Evolutionary conservation across 2,888 invertebrate species (phyloP), one percentile per base, ranked within the genome.

Genomic region (Calliscelio sp.): DNA sequence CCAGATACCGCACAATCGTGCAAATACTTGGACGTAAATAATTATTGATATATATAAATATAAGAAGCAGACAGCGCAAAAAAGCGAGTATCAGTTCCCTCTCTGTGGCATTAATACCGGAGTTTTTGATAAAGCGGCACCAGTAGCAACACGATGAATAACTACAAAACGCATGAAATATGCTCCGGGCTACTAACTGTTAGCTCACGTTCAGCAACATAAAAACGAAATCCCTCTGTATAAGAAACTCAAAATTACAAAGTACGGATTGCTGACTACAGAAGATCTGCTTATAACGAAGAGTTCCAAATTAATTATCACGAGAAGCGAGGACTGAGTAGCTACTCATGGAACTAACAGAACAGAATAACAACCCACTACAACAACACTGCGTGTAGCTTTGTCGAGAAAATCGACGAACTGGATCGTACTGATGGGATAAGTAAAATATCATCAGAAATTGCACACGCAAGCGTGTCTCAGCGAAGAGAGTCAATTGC

Each of bases 301-400:
- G 53, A 81, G 81, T 55, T 66, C 22, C 28, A 61, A 84, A 84
- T 84, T 84, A 77, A 84, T 84, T 84, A 84, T 84, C 78, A 55
- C 84, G 51, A 77, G 84, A 55, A 41, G 59, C 71, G 55, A 73
- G 55, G 59, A 22, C 65, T 59, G 65, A 84, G 71, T 22, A 68
- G 66, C 70, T 77, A 65, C 81, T 84, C 66, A 14, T 46, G 66
- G 35, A 80, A 65, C 80, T 70, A 81, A 65, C 81, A 81, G 81
- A 81, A 84, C 81, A 80, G 66, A 81, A 84, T 84, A 84, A 84
- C 71, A 84, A 77, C 28, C 81, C 53, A 63, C 66, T 61, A 61
- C 61, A 73, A 65, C 81, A 77, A 77, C 75, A 57, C 71, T 61
- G 68, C 25, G 20, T 51, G 68, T 25, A 74, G 68, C 68, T 74